phyloP scores from a whole-genome alignment of 2,888 invertebrate species.

The Orchesellides sinensis region DNA sequence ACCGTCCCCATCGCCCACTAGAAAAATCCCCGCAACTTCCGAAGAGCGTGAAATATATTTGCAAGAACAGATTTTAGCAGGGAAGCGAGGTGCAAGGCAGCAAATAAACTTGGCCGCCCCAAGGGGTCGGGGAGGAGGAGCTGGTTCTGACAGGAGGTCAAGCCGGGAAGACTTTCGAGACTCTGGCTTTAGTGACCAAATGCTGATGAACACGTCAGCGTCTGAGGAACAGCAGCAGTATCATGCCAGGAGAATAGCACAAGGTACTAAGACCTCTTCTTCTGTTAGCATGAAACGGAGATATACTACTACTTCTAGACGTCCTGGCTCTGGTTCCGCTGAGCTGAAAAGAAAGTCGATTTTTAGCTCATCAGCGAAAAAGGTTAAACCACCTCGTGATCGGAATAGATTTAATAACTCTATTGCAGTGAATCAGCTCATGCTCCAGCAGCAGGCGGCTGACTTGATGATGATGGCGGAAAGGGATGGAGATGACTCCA shows the following conservation, averaged over 20 bases:
- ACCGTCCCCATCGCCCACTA: constrained; percentile 39
- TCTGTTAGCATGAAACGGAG: constrained; percentile 64
- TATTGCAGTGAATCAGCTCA: constrained; percentile 63
- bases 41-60: constrained; percentile 72
- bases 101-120: constrained; percentile 10
- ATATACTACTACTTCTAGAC: constrained; percentile 53
- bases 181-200: constrained; percentile 67
- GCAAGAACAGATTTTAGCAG: constrained; percentile 67
- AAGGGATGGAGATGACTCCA: constrained; percentile 56
- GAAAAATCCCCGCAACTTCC: constrained; percentile 52
- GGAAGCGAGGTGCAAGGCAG: constrained; percentile 27
- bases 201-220: constrained; percentile 53
- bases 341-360: constrained; percentile 61
- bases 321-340: constrained; percentile 58
- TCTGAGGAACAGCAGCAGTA: constrained; percentile 54
- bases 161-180: constrained; percentile 59
- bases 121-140: constrained; percentile 4
- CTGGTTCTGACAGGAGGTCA: constrained; percentile 29
- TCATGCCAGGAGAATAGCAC: constrained; percentile 23
- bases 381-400: constrained; percentile 55
- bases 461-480: constrained; percentile 5
- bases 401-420: constrained; percentile 62
- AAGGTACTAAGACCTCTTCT: constrained; percentile 66
- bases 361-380: constrained; percentile 67
- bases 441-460: constrained; percentile 44